Base-by-base conservation (phyloP, 2,888 invertebrate species). In the Eupithecia tripunctaria region DNA sequence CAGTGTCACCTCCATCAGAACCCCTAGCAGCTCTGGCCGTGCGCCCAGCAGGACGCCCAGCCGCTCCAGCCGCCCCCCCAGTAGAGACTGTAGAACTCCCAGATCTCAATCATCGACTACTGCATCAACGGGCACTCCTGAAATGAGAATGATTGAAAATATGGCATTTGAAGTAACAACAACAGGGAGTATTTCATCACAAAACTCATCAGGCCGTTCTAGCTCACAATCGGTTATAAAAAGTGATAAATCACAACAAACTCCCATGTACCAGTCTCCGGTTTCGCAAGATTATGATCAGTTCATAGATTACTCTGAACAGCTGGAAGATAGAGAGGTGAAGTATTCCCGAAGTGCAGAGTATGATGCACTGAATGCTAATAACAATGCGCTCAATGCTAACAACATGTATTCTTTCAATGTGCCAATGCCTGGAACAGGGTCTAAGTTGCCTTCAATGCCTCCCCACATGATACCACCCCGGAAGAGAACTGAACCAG, bases 261-360 rank as follows among this genome's bases (percentile, higher is more conserved):
- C 88, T 21, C 21, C 64, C 3, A 6, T 38, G n/a, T 91, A 85
- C 80, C 80, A 82, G 56, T 85, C 82, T 72, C 80, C 85, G 51
- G 77, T 84, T n/a, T 15, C 43, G 36, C 77, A 88, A 68, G 91
- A 92, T 63, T 91, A 84, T 85, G 92, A 91, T 75, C 89, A 88
- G 70, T 92, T 86, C 81, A 82, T 87, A 27, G 93, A 88, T 75
- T 91, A 90, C 77, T 84, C 85, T 51, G 94, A 93, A n/a, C 87
- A 85, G 72, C 87, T 82, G 63, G 94, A 94, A 66, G 94, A 94
- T 29, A 86, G 88, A 70, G 94, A 94, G 79, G 84, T 94, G 3
- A 94, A 94, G 80, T 94, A 88, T 84, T 94, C 94, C 27, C 86
- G 92, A 60, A 94, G 90, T 81, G 89, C 91, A 60, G 94, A 94